Evolutionary conservation across 2,888 invertebrate species (phyloP), one percentile per base, ranked within the genome.

Genomic region (Carpatolechia fugitivella): DNA sequence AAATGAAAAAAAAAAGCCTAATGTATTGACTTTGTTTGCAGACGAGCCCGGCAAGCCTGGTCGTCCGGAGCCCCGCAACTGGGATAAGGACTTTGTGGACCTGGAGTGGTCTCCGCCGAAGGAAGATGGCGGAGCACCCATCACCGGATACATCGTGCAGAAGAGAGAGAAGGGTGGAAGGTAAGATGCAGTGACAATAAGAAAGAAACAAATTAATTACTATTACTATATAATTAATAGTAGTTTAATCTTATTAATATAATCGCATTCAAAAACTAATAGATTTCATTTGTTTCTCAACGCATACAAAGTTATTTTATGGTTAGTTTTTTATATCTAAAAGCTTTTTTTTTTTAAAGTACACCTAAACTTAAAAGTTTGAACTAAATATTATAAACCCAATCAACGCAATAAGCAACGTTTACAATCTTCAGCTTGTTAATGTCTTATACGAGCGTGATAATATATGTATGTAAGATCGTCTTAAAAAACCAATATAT

Each of bases 51-150:
- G 95, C 64, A 97, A 97, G 76, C 98, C 98, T 1, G 97, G 97
- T 1, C 93, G 96, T 52, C 98, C 98, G 0, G 96, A 97, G 66
- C 93, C 95, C 11, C 95, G 94, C 51, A 96, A 98, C 82, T 99
- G 97, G 97, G 99, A 99, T 85, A 97, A 96, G 68, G 98, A 98
- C 88, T 98, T 98, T 69, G 98, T 98, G 47, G 97, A 98, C 71
- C 91, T 99, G 59, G 95, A 95, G 68, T 99, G 99, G 99, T 92
- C 95, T 40, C 93, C 97, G 59, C 99, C 99, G 29, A 93, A 93
- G 68, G 92, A 91, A 56, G 99, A 99, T 80, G 99, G 99, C 16
- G 99, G 99, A 44, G 98, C 99, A 40, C 98, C 98, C 20, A 98
- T 99, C 80, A 97, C 97, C 64, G 97, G 97, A 63, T 98, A 98